These are phyloP conservation scores for Polymixis lichenea DNA, from an alignment of 2,888 invertebrate species.

Conservation along the genomic window DNA sequence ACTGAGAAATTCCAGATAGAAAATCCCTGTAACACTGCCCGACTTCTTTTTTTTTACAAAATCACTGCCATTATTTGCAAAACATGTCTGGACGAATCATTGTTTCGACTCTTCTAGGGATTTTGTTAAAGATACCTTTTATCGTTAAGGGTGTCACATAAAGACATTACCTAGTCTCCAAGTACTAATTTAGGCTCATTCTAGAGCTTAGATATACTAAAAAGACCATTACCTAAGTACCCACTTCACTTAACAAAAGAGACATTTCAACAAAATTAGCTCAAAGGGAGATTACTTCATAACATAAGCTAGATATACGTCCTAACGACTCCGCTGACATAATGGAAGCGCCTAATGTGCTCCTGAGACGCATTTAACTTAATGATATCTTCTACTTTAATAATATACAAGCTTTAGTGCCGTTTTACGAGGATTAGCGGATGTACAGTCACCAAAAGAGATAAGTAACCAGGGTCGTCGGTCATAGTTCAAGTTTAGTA, in stretches of 20 bases:
- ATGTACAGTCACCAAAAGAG: neutral
- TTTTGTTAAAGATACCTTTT: neutral
- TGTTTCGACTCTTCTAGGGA: neutral
- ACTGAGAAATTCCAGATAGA: too few species aligned
- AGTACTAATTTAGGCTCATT: conserved; percentile 31
- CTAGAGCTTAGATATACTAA: conserved; percentile 17
- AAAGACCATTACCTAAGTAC: conserved; percentile 40
- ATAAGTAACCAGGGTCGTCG: too few species aligned
- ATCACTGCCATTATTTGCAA: too few species aligned
- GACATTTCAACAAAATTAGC: conserved; percentile 54
- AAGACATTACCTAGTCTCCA: neutral
- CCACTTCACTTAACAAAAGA: conserved; percentile 41
- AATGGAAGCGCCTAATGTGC: conserved; percentile 57
- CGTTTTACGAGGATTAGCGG: conserved; percentile 33
- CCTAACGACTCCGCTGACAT: conserved; percentile 56
- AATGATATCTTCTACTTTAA: conserved; percentile 62
- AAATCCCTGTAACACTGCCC: too few species aligned
- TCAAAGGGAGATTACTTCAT: conserved; percentile 49
- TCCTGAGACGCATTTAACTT: conserved; percentile 64
- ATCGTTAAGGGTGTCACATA: neutral
- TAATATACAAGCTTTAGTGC: conserved; percentile 48
- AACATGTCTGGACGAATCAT: neutral
- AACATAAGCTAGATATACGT: conserved; percentile 48
- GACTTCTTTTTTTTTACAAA: neutral
- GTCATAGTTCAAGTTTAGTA: too few species aligned